Conservation (phyloP, 2,113 vertebrate genomes). For the Elaphurus davidianus region DNA sequence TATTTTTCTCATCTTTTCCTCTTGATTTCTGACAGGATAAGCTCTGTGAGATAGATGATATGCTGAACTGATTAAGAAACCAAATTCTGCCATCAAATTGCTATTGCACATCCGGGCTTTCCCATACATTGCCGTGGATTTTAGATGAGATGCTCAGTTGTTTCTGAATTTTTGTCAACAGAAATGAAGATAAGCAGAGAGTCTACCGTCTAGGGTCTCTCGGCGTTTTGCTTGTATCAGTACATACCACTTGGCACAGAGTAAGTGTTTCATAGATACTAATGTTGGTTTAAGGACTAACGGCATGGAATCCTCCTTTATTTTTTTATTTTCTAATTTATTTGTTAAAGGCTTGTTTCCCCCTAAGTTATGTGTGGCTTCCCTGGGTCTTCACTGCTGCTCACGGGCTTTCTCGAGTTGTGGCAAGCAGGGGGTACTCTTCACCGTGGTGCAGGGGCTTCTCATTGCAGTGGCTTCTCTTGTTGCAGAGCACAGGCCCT, state of each 20-base stretch:
- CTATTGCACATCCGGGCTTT: not conserved
- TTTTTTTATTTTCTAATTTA: not conserved
- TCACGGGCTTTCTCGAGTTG: not conserved
- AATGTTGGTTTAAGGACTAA: not conserved
- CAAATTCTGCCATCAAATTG: not conserved
- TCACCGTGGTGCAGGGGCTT: rapidly evolving
- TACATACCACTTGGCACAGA: not conserved
- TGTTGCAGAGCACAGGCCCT: not conserved
- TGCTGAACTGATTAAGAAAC: not conserved
- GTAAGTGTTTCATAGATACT: not conserved
- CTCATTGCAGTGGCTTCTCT: not conserved
- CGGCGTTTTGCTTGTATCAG: not conserved
- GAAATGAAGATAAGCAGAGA: not conserved
- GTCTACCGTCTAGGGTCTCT: not conserved
- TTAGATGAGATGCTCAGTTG: not conserved
- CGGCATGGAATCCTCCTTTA: not conserved
- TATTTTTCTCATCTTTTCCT: not conserved
- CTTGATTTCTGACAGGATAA: not conserved
- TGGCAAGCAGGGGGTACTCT: not conserved
- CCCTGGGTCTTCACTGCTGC: not conserved
- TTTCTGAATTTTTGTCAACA: not conserved
- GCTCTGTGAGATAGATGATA: not conserved
- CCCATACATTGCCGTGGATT: not conserved
- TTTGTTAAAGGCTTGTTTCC: not conserved
- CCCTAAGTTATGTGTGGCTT: not conserved